These are phyloP conservation scores for Myripristis jacobus DNA, from an alignment of 2,797 vertebrate genomes.

Conservation along the genomic window DNA sequence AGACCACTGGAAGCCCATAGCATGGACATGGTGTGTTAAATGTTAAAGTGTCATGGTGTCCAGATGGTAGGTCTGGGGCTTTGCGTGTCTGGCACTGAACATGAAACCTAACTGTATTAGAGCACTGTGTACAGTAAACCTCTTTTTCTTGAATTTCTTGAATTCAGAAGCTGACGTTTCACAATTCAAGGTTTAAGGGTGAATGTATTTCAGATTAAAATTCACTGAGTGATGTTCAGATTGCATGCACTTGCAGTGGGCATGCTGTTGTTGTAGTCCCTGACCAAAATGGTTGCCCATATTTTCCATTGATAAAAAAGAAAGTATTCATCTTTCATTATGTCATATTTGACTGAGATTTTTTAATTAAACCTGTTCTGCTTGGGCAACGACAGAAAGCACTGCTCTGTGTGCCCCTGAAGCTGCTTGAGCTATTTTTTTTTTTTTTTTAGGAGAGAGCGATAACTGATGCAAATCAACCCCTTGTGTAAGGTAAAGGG, in stretches of 20 bases:
- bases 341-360: conserved; percentile 48
- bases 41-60: conserved; percentile 48
- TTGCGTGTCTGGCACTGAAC: conserved; percentile 2
- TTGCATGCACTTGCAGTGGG: conserved; percentile 10
- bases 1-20: conserved; percentile 24
- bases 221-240: neutral
- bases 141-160: neutral
- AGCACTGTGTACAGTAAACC: neutral
- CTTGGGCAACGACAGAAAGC: conserved; percentile 40
- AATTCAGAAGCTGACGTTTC: neutral
- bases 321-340: conserved; percentile 24
- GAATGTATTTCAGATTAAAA: neutral
- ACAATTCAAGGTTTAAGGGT: neutral
- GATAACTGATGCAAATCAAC: conserved; percentile 24
- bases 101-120: conserved; percentile 1
- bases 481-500: neutral
- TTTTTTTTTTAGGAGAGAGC: conserved; percentile 2
- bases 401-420: conserved; percentile 33
- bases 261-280: too few relatives aligned
- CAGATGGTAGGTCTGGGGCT: conserved; percentile 60
- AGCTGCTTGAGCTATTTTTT: conserved; percentile 27
- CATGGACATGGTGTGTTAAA: conserved; percentile 36
- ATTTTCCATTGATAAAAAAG: conserved; percentile 62
- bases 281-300: conserved; percentile 41
- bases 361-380: conserved; percentile 50